Base-by-base conservation (phyloP, 2,113 vertebrate species). In the Xiphias gladius region DNA sequence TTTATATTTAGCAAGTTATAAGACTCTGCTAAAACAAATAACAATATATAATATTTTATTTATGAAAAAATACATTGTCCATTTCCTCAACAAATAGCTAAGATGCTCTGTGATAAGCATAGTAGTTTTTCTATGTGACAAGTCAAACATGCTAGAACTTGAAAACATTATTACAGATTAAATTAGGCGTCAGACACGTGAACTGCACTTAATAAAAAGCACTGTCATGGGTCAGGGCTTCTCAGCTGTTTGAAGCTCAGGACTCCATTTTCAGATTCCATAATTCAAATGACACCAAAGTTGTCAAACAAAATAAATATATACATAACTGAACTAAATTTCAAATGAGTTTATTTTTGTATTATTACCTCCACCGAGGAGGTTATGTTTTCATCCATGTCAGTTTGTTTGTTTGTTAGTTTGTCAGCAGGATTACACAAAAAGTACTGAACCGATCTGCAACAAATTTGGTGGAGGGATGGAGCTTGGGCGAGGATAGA, bases 61-160 rank as follows among this genome's bases (percentile, higher is more conserved):
- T 66, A 88, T 91, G 82, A 79, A 93, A 93, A 94, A 92, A 91
- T 86, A 94, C 88, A 90, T 77, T 58, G 54, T 85, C 46, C 61
- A 41, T 89, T 87, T 84, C 65, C 82, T 88, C 78, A 80, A 88
- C 67, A 86, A 79, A 79, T 75, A 74, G 66, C 54, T 71, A 50
- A 80, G 79, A 83, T 77, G 24, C 17, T 72, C 73, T 30, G 64
- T 28, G 69, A 76, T 79, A 73, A 52, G 46, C 52, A 74, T 63
- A 79, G 65, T 79, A 79, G 73, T 76, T 80, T 77, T 43, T 78
- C 57, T 50, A 70, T 20, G 55, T 20, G 6, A 72, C 30, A 67
- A 30, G 26, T 32, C 7, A 16, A 73, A 64, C 73, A 81, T 76
- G 58, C 88, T 79, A 73, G 41, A 77, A 67, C n/a, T 58, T 50